Percentiles rank a stretch among this genome's conserved stretches.
Evolutionary conservation across 2,888 invertebrate genomes (phyloP).

Genomic region (Phasia obesa): DNA sequence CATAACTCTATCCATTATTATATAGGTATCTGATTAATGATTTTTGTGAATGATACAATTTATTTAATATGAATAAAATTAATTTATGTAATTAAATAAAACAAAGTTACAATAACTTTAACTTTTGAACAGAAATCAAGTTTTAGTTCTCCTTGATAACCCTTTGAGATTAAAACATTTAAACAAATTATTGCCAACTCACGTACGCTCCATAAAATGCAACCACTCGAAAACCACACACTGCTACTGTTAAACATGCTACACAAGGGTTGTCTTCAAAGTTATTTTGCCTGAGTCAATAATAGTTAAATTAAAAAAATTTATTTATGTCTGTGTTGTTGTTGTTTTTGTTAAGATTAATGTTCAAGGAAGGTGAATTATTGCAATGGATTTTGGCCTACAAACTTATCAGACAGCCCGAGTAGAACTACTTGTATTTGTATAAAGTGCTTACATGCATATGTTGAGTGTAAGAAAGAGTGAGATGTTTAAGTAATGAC

Average conservation of each 20-base stretch:
- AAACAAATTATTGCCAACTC: conserved; percentile 46
- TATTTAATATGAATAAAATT: no score
- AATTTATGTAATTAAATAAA: no score
- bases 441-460: neutral
- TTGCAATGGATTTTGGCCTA: neutral
- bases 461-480: neutral
- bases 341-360: no score
- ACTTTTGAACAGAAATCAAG: neutral
- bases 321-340: no score
- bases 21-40: no score
- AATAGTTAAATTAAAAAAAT: no score
- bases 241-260: conserved; percentile 18
- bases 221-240: conserved; percentile 46
- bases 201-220: conserved; percentile 53
- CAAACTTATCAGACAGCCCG: conserved; percentile 5
- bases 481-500: conserved; percentile 8
- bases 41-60: no score
- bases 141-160: neutral
- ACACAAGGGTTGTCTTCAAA: neutral
- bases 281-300: no score
- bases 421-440: neutral
- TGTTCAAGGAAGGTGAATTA: neutral
- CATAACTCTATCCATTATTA: no score
- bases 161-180: conserved; percentile 1
- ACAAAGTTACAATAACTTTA: neutral